Conservation (phyloP, 2,888 invertebrate genomes). For the Drosophila mayaguana region DNA sequence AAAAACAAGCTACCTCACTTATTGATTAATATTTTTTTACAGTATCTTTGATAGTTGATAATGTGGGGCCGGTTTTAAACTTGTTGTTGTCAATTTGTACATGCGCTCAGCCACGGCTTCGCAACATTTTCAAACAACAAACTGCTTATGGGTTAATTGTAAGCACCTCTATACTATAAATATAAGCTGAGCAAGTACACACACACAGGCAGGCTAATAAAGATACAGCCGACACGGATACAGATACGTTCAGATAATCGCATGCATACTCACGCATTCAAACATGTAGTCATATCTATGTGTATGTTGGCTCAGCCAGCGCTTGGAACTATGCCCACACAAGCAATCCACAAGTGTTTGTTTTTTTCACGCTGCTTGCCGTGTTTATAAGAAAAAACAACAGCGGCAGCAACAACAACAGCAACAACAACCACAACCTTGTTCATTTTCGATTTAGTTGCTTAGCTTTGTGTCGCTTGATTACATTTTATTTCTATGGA, state of each 20-base stretch:
- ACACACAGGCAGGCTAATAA: conserved; percentile 24
- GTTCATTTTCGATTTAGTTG: conserved; percentile 22
- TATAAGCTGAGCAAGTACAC: not conserved
- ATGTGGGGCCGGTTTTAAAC: not conserved
- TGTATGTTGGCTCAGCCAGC: conserved; percentile 11
- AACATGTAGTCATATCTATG: not conserved
- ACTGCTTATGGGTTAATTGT: conserved; percentile 14
- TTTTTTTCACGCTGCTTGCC: conserved; percentile 44
- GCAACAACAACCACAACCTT: conserved; percentile 16
- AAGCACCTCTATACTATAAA: conserved; percentile 1
- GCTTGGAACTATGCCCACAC: conserved; percentile 43
- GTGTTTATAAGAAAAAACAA: conserved; percentile 18
- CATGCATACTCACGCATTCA: not conserved
- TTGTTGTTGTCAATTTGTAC: not conserved
- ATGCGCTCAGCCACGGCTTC: conserved; percentile 1
- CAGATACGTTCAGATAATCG: conserved; percentile 17
- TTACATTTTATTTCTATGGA: conserved; percentile 64
- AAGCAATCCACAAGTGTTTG: conserved; percentile 56
- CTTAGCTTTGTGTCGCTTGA: conserved; percentile 38
- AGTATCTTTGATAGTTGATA: not conserved
- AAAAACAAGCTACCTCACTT: not conserved
- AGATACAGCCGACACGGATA: conserved; percentile 34
- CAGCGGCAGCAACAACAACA: not conserved
- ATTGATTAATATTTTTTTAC: not conserved
- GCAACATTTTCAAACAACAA: not conserved